phyloP scores from a whole-genome alignment of 2,888 invertebrate species.

The Pristionchus fissidentatus region DNA sequence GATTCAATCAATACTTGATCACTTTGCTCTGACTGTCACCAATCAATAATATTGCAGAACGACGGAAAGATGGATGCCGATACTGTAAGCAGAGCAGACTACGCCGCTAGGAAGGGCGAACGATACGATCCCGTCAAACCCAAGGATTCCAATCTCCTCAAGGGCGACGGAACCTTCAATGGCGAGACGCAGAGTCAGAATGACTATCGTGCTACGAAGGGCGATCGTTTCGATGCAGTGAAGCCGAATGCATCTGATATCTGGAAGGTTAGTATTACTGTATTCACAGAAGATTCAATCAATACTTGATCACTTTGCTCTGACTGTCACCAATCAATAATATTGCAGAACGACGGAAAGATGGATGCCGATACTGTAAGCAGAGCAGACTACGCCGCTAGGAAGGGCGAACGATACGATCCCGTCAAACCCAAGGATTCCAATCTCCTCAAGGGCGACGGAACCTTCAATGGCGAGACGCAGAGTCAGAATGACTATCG shows the following conservation, averaged over 20 bases:
- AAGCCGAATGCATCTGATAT: slow-evolving; percentile 39
- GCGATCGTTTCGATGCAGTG: slow-evolving; percentile 42
- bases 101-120: slow-evolving; percentile 53
- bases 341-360: not conserved
- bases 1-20: too few species aligned
- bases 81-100: slow-evolving; percentile 1
- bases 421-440: slow-evolving; percentile 57
- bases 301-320: too few species aligned
- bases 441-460: slow-evolving; percentile 57
- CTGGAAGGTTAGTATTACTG: not conserved
- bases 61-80: slow-evolving; percentile 40
- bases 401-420: slow-evolving; percentile 49
- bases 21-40: too few species aligned
- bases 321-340: too few species aligned
- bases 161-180: slow-evolving; percentile 44
- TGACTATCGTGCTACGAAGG: not conserved
- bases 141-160: slow-evolving; percentile 54
- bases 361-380: slow-evolving; percentile 33
- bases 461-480: slow-evolving; percentile 52
- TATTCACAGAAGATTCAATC: not conserved
- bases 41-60: not conserved
- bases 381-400: slow-evolving; percentile 21
- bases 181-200: not conserved
- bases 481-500: not conserved
- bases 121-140: slow-evolving; percentile 57